Base-by-base conservation (phyloP, 2,113 vertebrate species). In the Glaucomys volans region DNA sequence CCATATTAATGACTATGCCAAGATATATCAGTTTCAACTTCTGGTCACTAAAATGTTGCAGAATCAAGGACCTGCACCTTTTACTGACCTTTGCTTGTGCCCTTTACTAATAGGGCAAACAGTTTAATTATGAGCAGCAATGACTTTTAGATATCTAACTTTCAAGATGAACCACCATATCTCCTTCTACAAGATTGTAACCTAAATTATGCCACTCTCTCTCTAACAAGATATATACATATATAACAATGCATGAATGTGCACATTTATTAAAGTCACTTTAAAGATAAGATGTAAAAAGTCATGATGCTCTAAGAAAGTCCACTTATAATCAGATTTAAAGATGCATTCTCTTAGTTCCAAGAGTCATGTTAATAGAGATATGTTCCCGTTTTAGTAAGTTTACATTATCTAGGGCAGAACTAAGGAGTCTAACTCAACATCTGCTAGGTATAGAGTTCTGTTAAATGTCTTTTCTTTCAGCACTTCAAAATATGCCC, bases 21-120 rank as follows among this genome's bases (percentile, higher is more conserved):
- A 93, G 8, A n/a, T 80, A 81, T 77, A 82, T 91, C 74, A 86
- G 52, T 59, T 94, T 24, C 37, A 82, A 57, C 30, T 81, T 86
- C 57, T 82, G 54, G 44, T 40, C 42, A 95, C 91, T 28, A 82
- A 94, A 89, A 82, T 76, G 8, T 57, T 76, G n/a, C 64, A 64
- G 30, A 89, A 95, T 85, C 32, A 83, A 94, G 80, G 26, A 35
- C 10, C n/a, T 86, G 47, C 66, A 77, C 12, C 20, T 92, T n/a
- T 54, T 62, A 75, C 42, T 84, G 57, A 90, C 87, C 83, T 9
- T 66, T 84, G 66, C 32, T 26, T 91, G 8, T 59, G 37, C 82
- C 79, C 66, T 95, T 96, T 81, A 75, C n/a, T 87, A 82, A 72
- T 52, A 81, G 35, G 18, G 4, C 12, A 50, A 94, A 6, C 10